These are phyloP conservation scores for Murina feae DNA, from an alignment of 2,113 vertebrate species.

Conservation along the genomic window DNA sequence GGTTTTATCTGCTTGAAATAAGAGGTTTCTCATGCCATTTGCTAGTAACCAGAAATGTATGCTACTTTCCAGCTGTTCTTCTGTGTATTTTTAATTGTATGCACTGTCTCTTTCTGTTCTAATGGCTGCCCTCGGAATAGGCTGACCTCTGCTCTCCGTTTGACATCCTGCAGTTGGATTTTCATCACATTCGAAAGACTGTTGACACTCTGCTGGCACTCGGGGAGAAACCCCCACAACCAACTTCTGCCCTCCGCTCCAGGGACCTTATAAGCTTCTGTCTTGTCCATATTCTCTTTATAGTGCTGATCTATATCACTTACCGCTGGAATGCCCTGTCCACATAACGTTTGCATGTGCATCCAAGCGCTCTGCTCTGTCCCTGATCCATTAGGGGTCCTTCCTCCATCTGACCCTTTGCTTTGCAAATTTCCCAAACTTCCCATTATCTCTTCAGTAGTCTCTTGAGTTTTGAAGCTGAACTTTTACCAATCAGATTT, in stretches of 20 bases:
- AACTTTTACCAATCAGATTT: slow-evolving; percentile 48
- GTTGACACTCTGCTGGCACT: slow-evolving; percentile 88
- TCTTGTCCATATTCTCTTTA: slow-evolving; percentile 92
- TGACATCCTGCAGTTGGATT: slow-evolving; percentile 94
- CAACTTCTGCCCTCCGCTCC: slow-evolving; percentile 89
- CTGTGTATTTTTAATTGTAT: slow-evolving; percentile 83
- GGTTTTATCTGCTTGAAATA: slow-evolving; percentile 51
- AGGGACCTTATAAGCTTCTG: slow-evolving; percentile 95
- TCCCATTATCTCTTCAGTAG: slow-evolving; percentile 68
- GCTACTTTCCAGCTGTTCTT: slow-evolving; percentile 76
- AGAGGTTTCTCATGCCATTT: slow-evolving; percentile 52
- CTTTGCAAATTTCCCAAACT: slow-evolving; percentile 57
- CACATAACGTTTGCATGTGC: slow-evolving; percentile 82
- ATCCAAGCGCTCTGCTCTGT: slow-evolving; percentile 75
- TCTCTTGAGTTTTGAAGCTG: slow-evolving; percentile 52
- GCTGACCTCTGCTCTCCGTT: slow-evolving; percentile 94
- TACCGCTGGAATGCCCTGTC: slow-evolving; percentile 93
- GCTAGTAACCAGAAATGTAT: slow-evolving; percentile 73
- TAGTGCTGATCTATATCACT: slow-evolving; percentile 90
- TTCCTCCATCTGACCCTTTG: slow-evolving; percentile 74
- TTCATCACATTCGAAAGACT: slow-evolving; percentile 87
- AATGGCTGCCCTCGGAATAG: slow-evolving; percentile 85
- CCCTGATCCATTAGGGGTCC: slow-evolving; percentile 74
- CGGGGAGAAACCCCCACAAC: slow-evolving; percentile 86
- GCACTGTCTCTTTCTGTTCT: slow-evolving; percentile 85